These are phyloP conservation scores for Salarias fasciatus DNA, from an alignment of 2,797 vertebrate species.

Conservation along the genomic window DNA sequence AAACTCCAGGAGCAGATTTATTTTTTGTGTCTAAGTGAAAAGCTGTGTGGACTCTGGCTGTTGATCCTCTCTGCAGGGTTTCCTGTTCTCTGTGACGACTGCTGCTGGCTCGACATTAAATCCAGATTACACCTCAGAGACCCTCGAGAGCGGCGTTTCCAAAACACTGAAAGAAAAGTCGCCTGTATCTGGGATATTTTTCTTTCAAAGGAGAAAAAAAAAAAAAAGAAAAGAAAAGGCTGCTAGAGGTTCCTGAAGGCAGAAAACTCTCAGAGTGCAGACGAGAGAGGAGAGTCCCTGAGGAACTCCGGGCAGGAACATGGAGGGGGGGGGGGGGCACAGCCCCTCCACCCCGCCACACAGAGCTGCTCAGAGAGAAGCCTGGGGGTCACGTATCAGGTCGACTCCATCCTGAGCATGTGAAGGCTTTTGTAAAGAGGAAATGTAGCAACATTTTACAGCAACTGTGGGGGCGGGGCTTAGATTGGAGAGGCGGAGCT, in stretches of 20 bases:
- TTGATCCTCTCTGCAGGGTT: constrained; percentile 57
- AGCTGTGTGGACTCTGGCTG: constrained; percentile 33
- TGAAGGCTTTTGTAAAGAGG: constrained; percentile 27
- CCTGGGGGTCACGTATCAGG: constrained; percentile 28
- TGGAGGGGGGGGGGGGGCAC: too few species aligned
- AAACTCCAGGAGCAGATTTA: constrained; percentile 27
- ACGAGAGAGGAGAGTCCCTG: constrained; percentile 34
- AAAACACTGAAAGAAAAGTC: constrained; percentile 27
- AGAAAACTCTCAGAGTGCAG: constrained; percentile 51
- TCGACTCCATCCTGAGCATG: constrained; percentile 11
- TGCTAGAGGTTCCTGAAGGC: constrained; percentile 46
- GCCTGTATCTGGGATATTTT: constrained; percentile 51
- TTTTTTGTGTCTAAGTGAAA: constrained; percentile 29
- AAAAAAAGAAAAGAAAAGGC: constrained; percentile 21
- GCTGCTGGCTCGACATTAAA: constrained; percentile 55
- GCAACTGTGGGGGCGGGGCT: neutral
- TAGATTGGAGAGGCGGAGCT: constrained; percentile 4
- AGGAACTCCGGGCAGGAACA: constrained; percentile 32
- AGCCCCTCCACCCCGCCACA: neutral
- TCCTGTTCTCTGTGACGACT: constrained; percentile 45
- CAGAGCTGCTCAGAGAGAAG: constrained; percentile 20
- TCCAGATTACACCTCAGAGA: constrained; percentile 66
- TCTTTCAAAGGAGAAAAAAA: constrained; percentile 11
- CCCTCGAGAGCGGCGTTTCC: constrained; percentile 49
- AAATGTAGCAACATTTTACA: constrained; percentile 32